phyloP scores from a whole-genome alignment of 2,888 invertebrate genomes.

The Catocala nupta region DNA sequence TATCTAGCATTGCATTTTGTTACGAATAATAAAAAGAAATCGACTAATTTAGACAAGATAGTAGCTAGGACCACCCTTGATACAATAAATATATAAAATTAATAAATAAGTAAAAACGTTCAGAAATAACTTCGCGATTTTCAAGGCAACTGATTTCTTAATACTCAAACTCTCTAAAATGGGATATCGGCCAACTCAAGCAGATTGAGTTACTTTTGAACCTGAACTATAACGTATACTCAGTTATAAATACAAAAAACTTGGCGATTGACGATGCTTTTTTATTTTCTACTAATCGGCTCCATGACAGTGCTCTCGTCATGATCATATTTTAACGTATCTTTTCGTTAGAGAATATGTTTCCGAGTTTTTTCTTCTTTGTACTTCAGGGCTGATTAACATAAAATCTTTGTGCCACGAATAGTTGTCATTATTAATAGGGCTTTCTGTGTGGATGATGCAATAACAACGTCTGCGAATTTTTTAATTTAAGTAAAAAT shows the following conservation, averaged over 20 bases:
- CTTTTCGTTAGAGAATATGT: conserved; percentile 6
- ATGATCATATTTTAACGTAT: conserved; percentile 21
- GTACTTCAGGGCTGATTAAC: conserved; percentile 10
- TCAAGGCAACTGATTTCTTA: conserved; percentile 26
- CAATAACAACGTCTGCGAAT: too few relatives aligned
- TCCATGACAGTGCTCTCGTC: conserved; percentile 45
- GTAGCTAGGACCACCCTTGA: too few relatives aligned
- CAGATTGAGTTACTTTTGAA: conserved; percentile 46
- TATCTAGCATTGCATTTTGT: too few relatives aligned
- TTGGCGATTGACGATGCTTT: conserved; percentile 41
- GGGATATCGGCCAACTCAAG: conserved; percentile 41
- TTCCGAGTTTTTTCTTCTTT: conserved; percentile 11
- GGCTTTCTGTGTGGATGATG: too few relatives aligned
- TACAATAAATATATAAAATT: too few relatives aligned
- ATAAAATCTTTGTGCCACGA: background rate
- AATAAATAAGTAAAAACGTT: too few relatives aligned
- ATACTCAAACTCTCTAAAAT: conserved; percentile 24
- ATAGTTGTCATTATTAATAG: background rate
- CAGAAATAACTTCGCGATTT: conserved; percentile 13
- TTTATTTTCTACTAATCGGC: conserved; percentile 43
- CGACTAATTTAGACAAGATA: too few relatives aligned
- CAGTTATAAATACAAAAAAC: conserved; percentile 44
- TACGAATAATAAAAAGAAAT: too few relatives aligned
- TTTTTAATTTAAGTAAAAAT: too few relatives aligned
- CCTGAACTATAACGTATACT: conserved; percentile 45